Percentiles rank a stretch among this genome's conserved stretches.
These are phyloP conservation scores for Nemotelus pantherinus DNA, from an alignment of 2,888 invertebrate species.

Conservation along the genomic window DNA sequence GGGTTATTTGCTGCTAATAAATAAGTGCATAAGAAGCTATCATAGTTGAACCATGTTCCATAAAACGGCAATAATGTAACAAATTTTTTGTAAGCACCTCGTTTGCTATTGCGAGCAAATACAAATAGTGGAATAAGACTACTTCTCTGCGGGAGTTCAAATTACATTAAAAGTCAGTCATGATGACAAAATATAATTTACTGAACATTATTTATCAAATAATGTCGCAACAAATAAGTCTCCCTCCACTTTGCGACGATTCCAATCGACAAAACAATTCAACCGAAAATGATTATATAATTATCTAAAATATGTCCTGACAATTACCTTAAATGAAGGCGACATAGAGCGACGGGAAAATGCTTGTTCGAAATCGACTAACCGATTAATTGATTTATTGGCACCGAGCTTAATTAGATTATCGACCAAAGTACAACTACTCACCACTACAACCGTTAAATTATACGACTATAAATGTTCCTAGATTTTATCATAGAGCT, in stretches of 20 bases:
- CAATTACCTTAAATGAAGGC: constrained; percentile 43
- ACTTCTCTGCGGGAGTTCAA: too few species aligned
- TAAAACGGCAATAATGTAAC: constrained; percentile 7
- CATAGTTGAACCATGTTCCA: background rate
- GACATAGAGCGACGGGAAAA: constrained; percentile 4
- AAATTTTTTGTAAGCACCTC: background rate
- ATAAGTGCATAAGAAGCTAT: constrained; percentile 19
- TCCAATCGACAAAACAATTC: constrained; percentile 9
- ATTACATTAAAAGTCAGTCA: too few species aligned
- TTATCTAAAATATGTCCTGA: constrained; percentile 41
- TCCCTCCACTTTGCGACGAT: background rate
- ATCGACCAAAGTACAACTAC: background rate
- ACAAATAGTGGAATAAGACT: background rate
- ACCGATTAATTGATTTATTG: constrained; percentile 44
- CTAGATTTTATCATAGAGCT: background rate
- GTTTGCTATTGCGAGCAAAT: background rate
- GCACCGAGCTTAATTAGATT: constrained; percentile 44
- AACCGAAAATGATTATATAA: constrained; percentile 27
- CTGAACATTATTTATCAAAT: too few species aligned
- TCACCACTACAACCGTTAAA: background rate
- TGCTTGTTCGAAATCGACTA: constrained; percentile 39
- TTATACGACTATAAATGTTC: constrained; percentile 14
- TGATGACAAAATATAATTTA: too few species aligned
- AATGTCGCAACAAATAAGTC: background rate
- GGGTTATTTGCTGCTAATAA: background rate